Percentiles rank a stretch among this genome's conserved stretches.
These are phyloP conservation scores for Poeciliopsis infans DNA, from an alignment of 2,797 vertebrate genomes.

Conservation along the genomic window DNA sequence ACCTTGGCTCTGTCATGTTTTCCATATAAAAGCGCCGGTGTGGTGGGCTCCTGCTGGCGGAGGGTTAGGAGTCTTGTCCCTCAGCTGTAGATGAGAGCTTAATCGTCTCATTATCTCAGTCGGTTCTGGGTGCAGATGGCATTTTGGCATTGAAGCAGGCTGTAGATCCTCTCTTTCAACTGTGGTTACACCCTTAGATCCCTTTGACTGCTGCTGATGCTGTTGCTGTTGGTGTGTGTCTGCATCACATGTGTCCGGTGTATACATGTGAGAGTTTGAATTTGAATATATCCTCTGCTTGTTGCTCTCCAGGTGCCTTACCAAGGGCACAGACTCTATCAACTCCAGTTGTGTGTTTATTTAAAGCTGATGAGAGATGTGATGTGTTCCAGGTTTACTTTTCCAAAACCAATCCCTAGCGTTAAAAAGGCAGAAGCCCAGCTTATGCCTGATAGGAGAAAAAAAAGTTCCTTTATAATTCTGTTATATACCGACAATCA, in stretches of 20 bases:
- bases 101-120: slow-evolving; percentile 81
- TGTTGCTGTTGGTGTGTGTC: slow-evolving; percentile 44
- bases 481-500: background rate
- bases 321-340: slow-evolving; percentile 27
- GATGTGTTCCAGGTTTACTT: slow-evolving; percentile 17
- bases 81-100: slow-evolving; percentile 64
- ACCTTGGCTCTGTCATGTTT: slow-evolving; percentile 72
- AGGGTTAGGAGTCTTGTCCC: slow-evolving; percentile 63
- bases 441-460: background rate
- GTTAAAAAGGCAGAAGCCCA: slow-evolving; percentile 14
- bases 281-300: background rate
- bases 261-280: background rate
- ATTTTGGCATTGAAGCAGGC: slow-evolving; percentile 72
- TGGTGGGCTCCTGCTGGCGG: slow-evolving; percentile 64
- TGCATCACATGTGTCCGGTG: slow-evolving; percentile 10
- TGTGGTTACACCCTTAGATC: slow-evolving; percentile 52
- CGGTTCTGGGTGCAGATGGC: slow-evolving; percentile 75
- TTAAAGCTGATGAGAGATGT: slow-evolving; percentile 52
- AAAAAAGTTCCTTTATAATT: background rate
- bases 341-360: slow-evolving; percentile 39
- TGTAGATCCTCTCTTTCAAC: slow-evolving; percentile 47
- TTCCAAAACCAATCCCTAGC: slow-evolving; percentile 19
- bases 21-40: slow-evolving; percentile 69
- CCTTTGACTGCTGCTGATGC: slow-evolving; percentile 48
- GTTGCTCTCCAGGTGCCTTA: slow-evolving; percentile 26